Evolutionary conservation across 2,113 vertebrate genomes (phyloP).

Genomic region (Takifugu flavidus): DNA sequence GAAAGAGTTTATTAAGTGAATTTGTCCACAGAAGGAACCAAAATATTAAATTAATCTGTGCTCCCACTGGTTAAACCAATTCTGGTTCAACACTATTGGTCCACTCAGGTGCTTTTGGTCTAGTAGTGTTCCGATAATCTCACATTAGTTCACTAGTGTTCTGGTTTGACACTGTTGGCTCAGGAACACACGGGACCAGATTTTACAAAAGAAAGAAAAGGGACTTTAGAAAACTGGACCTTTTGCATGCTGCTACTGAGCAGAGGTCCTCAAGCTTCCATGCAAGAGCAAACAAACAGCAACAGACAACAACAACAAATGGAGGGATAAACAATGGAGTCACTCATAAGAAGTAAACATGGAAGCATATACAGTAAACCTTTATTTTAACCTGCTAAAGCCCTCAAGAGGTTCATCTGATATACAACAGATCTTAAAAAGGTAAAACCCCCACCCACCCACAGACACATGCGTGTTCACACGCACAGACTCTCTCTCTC

Average conservation of each 20-base stretch:
- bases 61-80: constrained; percentile 58
- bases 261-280: constrained; percentile 70
- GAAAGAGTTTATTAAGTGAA: constrained; percentile 72
- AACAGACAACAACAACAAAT: constrained; percentile 53
- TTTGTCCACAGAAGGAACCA: constrained; percentile 66
- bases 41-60: constrained; percentile 65
- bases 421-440: constrained; percentile 65
- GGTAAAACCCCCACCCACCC: constrained; percentile 38
- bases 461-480: constrained; percentile 24
- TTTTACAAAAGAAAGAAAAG: background rate
- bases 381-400: constrained; percentile 60
- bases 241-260: constrained; percentile 71
- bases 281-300: constrained; percentile 65
- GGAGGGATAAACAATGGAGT: constrained; percentile 55
- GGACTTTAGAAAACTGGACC: constrained; percentile 29
- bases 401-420: constrained; percentile 54
- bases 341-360: constrained; percentile 65
- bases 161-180: constrained; percentile 62
- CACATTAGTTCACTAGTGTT: constrained; percentile 64
- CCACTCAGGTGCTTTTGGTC: constrained; percentile 54
- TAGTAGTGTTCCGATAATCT: constrained; percentile 50
- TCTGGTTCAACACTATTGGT: constrained; percentile 59
- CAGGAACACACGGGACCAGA: constrained; percentile 48
- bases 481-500: constrained; percentile 18
- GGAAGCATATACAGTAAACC: constrained; percentile 70